These are phyloP conservation scores for Chymomyza costata DNA, from an alignment of 1,140 invertebrate species.

Conservation along the genomic window DNA sequence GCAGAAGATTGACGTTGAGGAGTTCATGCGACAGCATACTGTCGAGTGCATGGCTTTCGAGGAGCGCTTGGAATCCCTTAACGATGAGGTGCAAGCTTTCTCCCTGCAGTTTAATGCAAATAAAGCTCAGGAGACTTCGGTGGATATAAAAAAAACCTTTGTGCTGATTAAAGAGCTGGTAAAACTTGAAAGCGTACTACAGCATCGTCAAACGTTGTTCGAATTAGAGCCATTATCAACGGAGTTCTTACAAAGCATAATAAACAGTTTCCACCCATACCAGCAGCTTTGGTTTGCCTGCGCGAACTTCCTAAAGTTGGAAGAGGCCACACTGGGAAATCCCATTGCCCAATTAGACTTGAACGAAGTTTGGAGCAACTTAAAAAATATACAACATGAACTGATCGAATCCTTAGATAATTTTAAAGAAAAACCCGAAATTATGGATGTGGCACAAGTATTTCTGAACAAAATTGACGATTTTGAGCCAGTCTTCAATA, in stretches of 20 bases:
- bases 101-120: slow-evolving; percentile 57
- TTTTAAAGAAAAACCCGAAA: slow-evolving; percentile 60
- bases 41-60: slow-evolving; percentile 62
- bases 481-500: slow-evolving; percentile 52
- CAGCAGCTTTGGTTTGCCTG: slow-evolving; percentile 59
- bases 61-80: slow-evolving; percentile 62
- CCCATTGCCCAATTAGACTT: slow-evolving; percentile 55
- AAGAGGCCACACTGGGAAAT: slow-evolving; percentile 68
- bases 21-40: slow-evolving; percentile 54
- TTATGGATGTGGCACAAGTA: slow-evolving; percentile 50
- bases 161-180: slow-evolving; percentile 52
- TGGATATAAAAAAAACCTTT: slow-evolving; percentile 68
- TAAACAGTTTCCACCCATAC: slow-evolving; percentile 55
- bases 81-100: slow-evolving; percentile 67
- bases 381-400: slow-evolving; percentile 38
- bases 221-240: slow-evolving; percentile 60
- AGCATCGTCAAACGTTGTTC: slow-evolving; percentile 57
- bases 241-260: slow-evolving; percentile 53
- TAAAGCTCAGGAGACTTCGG: slow-evolving; percentile 56
- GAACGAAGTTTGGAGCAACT: slow-evolving; percentile 44
- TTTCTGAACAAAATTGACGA: slow-evolving; percentile 49
- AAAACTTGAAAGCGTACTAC: slow-evolving; percentile 45
- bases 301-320: slow-evolving; percentile 58
- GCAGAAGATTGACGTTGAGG: slow-evolving; percentile 68
- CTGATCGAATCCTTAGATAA: slow-evolving; percentile 30